Conservation (phyloP, 1,140 invertebrate species). For the Drosophila bocki region DNA sequence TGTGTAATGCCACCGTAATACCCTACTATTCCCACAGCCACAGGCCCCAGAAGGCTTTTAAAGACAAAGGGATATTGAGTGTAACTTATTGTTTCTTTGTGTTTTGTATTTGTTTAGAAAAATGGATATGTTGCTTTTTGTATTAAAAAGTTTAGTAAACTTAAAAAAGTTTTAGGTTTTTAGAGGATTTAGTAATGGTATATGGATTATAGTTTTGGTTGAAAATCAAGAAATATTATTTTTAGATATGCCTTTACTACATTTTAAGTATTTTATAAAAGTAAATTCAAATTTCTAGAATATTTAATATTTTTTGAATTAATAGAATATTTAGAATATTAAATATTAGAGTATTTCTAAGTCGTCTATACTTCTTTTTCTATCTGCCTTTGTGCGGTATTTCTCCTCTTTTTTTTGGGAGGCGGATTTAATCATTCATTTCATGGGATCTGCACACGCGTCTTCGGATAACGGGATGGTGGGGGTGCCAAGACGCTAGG, state of each 20-base stretch:
- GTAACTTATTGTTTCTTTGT: no score
- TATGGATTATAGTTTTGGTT: background rate
- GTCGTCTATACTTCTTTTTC: background rate
- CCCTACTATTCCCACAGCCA: constrained; percentile 28
- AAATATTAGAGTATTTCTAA: constrained; percentile 4
- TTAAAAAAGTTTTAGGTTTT: background rate
- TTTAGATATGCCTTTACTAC: background rate
- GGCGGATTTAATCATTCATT: constrained; percentile 54
- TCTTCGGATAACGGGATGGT: constrained; percentile 8
- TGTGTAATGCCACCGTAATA: constrained; percentile 41
- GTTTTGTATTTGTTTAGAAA: no score
- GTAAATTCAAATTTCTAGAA: no score
- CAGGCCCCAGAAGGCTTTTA: constrained; percentile 2
- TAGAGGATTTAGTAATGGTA: background rate
- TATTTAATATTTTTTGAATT: no score
- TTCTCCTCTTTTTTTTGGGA: constrained; percentile 22
- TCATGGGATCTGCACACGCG: constrained; percentile 62
- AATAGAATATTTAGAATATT: no score
- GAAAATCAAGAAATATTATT: background rate
- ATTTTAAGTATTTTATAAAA: background rate
- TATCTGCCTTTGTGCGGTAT: constrained; percentile 26
- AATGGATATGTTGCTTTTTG: background rate
- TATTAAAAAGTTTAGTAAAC: background rate
- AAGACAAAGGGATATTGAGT: constrained; percentile 9
- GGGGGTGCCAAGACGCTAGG: background rate